Conservation (phyloP, 1,140 invertebrate genomes). For the Drosophila chauvacae region DNA sequence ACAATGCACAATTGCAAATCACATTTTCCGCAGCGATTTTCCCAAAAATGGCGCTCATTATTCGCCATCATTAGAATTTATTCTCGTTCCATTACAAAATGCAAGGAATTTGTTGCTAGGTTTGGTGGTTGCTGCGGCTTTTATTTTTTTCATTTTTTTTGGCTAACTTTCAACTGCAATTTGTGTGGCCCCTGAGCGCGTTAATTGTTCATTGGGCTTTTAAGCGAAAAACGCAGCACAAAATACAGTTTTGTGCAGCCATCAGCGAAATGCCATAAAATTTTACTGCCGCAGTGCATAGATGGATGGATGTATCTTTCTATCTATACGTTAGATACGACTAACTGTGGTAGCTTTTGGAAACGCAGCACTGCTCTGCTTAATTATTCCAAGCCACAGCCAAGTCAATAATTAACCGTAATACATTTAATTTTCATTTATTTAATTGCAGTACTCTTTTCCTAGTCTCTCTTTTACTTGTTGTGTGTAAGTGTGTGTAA, state of each 20-base stretch:
- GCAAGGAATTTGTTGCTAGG: slow-evolving; percentile 26
- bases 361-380: slow-evolving; percentile 54
- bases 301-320: slow-evolving; percentile 23
- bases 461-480: slow-evolving; percentile 18
- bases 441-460: slow-evolving; percentile 44
- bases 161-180: slow-evolving; percentile 41
- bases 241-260: slow-evolving; percentile 40
- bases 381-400: slow-evolving; percentile 47
- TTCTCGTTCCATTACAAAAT: slow-evolving; percentile 33
- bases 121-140: slow-evolving; percentile 10
- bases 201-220: slow-evolving; percentile 47
- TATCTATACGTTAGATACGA: slow-evolving; percentile 37
- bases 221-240: slow-evolving; percentile 14
- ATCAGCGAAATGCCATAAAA: slow-evolving; percentile 52
- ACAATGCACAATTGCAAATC: slow-evolving; percentile 39
- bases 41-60: slow-evolving; percentile 29
- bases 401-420: slow-evolving; percentile 57
- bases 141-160: slow-evolving; percentile 8
- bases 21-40: slow-evolving; percentile 30
- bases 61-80: slow-evolving; percentile 45
- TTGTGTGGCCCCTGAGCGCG: slow-evolving; percentile 41
- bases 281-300: slow-evolving; percentile 24
- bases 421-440: slow-evolving; percentile 61
- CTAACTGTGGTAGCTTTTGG: slow-evolving; percentile 19
- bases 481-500: slow-evolving; percentile 11